Evolutionary conservation across 2,113 vertebrate genomes (phyloP), one percentile per base, ranked within the genome.

Genomic region (Dunckerocampus dactyliophorus): DNA sequence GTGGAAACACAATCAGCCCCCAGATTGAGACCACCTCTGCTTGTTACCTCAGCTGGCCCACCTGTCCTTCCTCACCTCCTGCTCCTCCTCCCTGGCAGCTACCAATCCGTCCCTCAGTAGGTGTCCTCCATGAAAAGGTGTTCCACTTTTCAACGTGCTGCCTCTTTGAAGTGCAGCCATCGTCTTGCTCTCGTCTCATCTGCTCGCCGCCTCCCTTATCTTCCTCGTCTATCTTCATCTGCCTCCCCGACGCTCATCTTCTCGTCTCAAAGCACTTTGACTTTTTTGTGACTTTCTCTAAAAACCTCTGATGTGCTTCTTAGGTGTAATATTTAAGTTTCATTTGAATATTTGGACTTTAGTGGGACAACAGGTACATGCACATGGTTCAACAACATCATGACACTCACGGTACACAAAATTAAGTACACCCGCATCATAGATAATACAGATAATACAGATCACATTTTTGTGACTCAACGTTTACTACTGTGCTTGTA

Each of bases 121-220:
- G 80, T 14, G 63, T 72, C 59, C 63, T 72, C 67, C 54, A 21
- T 59, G 67, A 74, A 77, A 76, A 67, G 69, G 37, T 66, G 77
- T 72, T 81, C 74, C 72, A 76, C 79, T 79, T 84, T 71, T 71
- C 43, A 72, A 50, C 59, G 24, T 3, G 48, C 42, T 28, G 59
- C 39, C 54, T 68, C 74, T 86, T 84, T 86, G 84, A 86, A 84
- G 84, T 84, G 17, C 34, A 46, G 65, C 72, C 69, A 61, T 72
- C 67, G 57, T 53, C 56, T 65, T 54, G 31, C 68, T 71, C 49
- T 59, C 42, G 13, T 51, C 43, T 47, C 51, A 59, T 64, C 45
- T 49, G 15, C 34, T 51, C 47, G 42, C 45, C 49, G 52, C 56
- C 24, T 56, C 46, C 37, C 66, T 39, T 56, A 47, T 63, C 55